phyloP scores from a whole-genome alignment of 2,888 invertebrate species.

The Gordius sp. region DNA sequence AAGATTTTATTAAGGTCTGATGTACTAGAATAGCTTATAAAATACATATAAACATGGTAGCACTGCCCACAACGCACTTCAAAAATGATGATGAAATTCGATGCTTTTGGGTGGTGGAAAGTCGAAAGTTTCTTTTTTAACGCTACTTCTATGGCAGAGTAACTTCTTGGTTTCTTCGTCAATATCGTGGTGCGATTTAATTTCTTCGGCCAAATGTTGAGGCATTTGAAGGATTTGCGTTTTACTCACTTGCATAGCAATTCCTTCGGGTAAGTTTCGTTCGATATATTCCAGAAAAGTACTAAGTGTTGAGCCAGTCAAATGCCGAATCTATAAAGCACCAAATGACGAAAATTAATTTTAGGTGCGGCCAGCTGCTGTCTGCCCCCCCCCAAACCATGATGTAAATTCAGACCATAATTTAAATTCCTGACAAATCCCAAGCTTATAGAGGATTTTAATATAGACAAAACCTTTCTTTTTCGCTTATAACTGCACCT shows the following conservation, averaged over 20 bases:
- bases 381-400: no score
- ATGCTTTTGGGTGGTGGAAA: constrained; percentile 14
- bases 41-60: no score
- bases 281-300: constrained; percentile 83
- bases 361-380: no score
- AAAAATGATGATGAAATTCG: constrained; percentile 1
- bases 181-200: neutral
- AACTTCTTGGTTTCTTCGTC: neutral
- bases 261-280: constrained; percentile 83
- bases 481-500: no score
- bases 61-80: no score
- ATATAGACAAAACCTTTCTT: no score
- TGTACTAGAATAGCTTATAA: no score
- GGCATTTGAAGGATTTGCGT: neutral
- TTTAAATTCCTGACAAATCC: no score
- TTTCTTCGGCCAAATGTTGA: constrained; percentile 1
- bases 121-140: neutral
- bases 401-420: no score
- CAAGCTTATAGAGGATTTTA: no score
- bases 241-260: constrained; percentile 46
- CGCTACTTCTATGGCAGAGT: neutral
- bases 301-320: constrained; percentile 80
- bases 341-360: no score
- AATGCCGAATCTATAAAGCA: constrained; percentile 43
- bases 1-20: no score